Evolutionary conservation across 2,888 invertebrate species (phyloP).

Genomic region (Sphaerophoria rueppellii): DNA sequence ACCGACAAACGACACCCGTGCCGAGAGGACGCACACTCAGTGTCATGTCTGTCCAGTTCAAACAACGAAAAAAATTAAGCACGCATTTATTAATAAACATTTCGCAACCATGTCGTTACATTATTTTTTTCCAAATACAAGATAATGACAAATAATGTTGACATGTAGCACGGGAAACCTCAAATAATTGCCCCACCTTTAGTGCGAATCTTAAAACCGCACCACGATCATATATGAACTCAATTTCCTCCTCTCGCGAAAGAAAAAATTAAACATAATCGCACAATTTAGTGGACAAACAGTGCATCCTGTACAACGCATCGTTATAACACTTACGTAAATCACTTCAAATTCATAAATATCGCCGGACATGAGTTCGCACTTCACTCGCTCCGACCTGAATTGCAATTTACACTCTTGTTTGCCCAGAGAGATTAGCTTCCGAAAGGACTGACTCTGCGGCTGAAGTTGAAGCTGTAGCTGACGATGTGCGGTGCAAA

Average conservation of each 20-base stretch:
- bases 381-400: conserved; percentile 60
- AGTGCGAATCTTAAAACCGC: conserved; percentile 29
- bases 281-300: conserved; percentile 70
- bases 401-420: conserved; percentile 71
- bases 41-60: background rate
- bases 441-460: conserved; percentile 58
- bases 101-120: conserved; percentile 61
- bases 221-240: conserved; percentile 1
- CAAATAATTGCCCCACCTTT: conserved; percentile 14
- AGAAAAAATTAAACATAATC: conserved; percentile 59
- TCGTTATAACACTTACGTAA: conserved; percentile 70
- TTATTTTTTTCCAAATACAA: conserved; percentile 52
- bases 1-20: conserved; percentile 36
- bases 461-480: too few species aligned
- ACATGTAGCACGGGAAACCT: conserved; percentile 47
- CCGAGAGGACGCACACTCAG: conserved; percentile 22
- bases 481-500: conserved; percentile 4
- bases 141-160: conserved; percentile 69
- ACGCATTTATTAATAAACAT: conserved; percentile 52
- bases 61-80: conserved; percentile 25
- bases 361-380: conserved; percentile 70
- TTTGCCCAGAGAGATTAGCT: conserved; percentile 69
- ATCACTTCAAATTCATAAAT: conserved; percentile 73
- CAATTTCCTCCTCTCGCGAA: background rate
- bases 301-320: conserved; percentile 61